Evolutionary conservation across 2,888 invertebrate species (phyloP).

Genomic region (Epinotia brunnichana): DNA sequence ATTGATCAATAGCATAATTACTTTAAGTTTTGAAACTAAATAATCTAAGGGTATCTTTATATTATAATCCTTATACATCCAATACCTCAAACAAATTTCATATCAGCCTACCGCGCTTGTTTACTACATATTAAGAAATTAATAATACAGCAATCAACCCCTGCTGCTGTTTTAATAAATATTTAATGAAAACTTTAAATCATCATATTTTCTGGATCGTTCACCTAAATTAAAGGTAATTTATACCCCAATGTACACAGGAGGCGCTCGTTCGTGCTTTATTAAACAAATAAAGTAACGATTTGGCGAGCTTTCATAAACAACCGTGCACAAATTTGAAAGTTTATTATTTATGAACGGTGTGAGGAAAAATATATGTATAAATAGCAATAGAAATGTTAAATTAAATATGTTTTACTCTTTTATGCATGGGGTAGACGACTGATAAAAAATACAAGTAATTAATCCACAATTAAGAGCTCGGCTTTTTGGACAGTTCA

Average conservation of each 20-base stretch:
- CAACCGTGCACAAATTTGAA: slow-evolving; percentile 71
- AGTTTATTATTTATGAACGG: slow-evolving; percentile 71
- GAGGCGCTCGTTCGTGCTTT: slow-evolving; percentile 73
- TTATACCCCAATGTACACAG: slow-evolving; percentile 77
- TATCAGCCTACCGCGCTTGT: slow-evolving; percentile 21
- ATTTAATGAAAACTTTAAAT: slow-evolving; percentile 77
- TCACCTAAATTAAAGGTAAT: slow-evolving; percentile 81
- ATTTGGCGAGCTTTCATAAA: slow-evolving; percentile 74
- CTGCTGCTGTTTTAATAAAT: slow-evolving; percentile 67
- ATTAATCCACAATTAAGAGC: no score
- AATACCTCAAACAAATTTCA: slow-evolving; percentile 18
- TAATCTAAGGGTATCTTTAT: no score
- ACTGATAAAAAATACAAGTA: no score
- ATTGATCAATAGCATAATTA: no score
- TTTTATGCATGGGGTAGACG: no score
- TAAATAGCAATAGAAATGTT: not conserved
- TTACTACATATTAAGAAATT: slow-evolving; percentile 34
- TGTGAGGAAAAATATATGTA: slow-evolving; percentile 53
- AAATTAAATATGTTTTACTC: not conserved
- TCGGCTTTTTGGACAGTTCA: no score
- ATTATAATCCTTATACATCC: not conserved
- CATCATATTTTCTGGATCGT: slow-evolving; percentile 80
- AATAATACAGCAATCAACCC: slow-evolving; percentile 44
- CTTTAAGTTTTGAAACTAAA: no score
- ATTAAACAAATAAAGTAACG: slow-evolving; percentile 81